A percentile compares a stretch with the other conserved stretches of the same genome.
phyloP scores from a whole-genome alignment of 2,797 vertebrate species.

The Spinus olivaceus region DNA sequence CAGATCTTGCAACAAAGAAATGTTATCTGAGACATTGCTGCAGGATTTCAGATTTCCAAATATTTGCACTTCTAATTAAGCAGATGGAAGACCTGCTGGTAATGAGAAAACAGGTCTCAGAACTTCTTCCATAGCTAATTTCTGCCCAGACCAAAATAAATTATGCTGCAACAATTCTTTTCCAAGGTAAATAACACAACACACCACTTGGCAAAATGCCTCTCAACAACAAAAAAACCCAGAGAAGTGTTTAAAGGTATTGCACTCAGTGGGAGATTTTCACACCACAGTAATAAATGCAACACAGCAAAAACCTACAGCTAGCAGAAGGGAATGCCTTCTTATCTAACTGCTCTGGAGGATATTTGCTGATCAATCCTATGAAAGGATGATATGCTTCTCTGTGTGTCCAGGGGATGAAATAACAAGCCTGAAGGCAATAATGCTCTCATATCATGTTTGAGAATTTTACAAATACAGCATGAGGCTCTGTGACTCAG shows the following conservation, averaged over 20 bases:
- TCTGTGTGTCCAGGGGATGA: constrained; percentile 71
- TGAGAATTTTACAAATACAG: constrained; percentile 73
- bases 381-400: constrained; percentile 74
- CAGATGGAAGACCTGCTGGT: constrained; percentile 74
- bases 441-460: constrained; percentile 72
- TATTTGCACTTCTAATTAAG: constrained; percentile 78
- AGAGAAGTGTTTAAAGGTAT: constrained; percentile 68
- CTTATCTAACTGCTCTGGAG: constrained; percentile 71
- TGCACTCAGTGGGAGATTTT: constrained; percentile 55
- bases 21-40: constrained; percentile 54
- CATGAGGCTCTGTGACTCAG: constrained; percentile 67
- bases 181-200: constrained; percentile 66
- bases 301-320: constrained; percentile 63
- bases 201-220: constrained; percentile 55
- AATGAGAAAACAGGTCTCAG: constrained; percentile 67
- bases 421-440: constrained; percentile 72
- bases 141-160: constrained; percentile 59
- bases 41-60: constrained; percentile 68
- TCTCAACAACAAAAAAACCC: constrained; percentile 32
- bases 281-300: constrained; percentile 66
- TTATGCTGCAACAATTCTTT: constrained; percentile 68
- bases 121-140: constrained; percentile 73
- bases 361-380: constrained; percentile 74
- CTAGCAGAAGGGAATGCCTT: constrained; percentile 62
- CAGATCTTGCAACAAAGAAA: constrained; percentile 67